Evolutionary conservation across 2,888 invertebrate genomes (phyloP).

Genomic region (Lasiommata megera): DNA sequence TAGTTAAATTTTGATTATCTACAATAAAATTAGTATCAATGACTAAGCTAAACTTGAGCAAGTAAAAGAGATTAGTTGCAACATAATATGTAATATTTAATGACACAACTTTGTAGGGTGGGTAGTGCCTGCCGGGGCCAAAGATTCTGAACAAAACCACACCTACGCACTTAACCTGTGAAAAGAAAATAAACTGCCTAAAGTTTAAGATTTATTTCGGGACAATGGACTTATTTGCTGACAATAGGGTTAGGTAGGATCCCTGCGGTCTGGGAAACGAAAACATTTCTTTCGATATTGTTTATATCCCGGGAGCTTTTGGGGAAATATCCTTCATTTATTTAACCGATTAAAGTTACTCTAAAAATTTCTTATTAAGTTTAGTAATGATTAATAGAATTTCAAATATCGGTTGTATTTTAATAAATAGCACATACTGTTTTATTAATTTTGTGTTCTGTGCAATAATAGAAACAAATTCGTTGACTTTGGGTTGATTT

Average conservation of each 20-base stretch:
- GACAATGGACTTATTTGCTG: neutral
- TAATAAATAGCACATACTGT: no score
- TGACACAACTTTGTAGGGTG: neutral
- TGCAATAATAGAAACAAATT: no score
- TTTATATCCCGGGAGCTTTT: neutral
- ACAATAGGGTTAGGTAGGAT: slow-evolving; percentile 4
- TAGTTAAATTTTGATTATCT: no score
- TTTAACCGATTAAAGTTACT: neutral
- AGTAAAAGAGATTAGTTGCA: no score
- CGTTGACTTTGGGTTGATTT: no score
- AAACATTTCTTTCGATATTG: neutral
- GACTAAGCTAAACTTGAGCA: no score
- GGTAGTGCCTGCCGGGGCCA: neutral
- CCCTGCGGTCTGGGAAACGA: neutral
- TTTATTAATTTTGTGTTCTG: no score
- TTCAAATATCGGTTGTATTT: no score
- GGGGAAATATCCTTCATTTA: neutral
- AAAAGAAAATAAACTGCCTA: neutral
- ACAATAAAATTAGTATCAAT: no score
- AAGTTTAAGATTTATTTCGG: neutral
- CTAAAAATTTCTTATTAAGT: no score
- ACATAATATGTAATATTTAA: neutral
- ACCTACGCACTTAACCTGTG: neutral
- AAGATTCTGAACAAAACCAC: neutral
- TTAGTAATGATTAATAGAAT: no score